phyloP scores from a whole-genome alignment of 2,797 vertebrate genomes.

The Sternotherus odoratus region DNA sequence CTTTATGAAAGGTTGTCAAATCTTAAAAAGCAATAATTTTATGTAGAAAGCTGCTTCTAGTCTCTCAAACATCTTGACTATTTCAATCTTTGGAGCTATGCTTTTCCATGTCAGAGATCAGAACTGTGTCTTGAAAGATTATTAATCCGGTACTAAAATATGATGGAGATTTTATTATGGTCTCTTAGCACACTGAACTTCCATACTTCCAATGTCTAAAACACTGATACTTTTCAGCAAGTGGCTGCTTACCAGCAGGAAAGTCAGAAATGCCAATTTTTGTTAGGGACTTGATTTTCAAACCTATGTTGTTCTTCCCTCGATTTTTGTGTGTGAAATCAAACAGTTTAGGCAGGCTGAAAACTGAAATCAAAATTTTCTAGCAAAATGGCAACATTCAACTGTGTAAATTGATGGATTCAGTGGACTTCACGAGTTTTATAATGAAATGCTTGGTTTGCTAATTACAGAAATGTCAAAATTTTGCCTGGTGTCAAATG shows the following conservation, averaged over 20 bases:
- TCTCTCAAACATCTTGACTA: background rate
- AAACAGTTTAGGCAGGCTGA: conserved; percentile 8
- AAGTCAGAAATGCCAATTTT: conserved; percentile 5
- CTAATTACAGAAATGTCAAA: background rate
- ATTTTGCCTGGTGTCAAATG: conserved; percentile 14
- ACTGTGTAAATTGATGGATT: conserved; percentile 26
- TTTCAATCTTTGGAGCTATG: background rate
- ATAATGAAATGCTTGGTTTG: background rate
- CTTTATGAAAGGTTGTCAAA: background rate
- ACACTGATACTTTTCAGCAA: conserved; percentile 24
- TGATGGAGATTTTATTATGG: background rate
- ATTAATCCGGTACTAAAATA: background rate
- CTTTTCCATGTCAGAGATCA: background rate
- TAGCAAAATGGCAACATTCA: conserved; percentile 29
- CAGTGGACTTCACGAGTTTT: background rate
- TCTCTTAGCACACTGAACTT: background rate
- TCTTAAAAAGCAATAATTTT: background rate
- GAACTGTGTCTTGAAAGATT: background rate
- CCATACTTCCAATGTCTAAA: background rate
- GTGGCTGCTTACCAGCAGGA: background rate
- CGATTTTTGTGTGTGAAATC: background rate
- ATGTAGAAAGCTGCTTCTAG: background rate
- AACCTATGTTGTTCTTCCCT: background rate
- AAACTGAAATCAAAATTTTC: background rate
- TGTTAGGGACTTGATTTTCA: background rate